These are phyloP conservation scores for Tor tambroides DNA, from an alignment of 2,113 vertebrate genomes.

Conservation along the genomic window DNA sequence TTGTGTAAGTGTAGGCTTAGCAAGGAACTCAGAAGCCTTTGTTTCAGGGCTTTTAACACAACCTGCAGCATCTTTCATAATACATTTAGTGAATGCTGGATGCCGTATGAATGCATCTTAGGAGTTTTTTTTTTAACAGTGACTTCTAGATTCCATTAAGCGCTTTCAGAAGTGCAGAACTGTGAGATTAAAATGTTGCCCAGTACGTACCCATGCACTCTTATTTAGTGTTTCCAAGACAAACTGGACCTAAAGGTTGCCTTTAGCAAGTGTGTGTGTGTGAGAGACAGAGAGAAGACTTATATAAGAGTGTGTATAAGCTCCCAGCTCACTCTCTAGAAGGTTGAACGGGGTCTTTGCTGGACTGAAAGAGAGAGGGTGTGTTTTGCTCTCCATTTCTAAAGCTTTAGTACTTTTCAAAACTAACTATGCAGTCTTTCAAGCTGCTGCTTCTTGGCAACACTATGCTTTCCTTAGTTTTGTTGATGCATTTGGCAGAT, in stretches of 20 bases:
- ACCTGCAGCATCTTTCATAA: conserved; percentile 28
- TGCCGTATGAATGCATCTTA: not conserved
- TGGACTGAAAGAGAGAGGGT: conserved; percentile 7
- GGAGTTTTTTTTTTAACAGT: not conserved
- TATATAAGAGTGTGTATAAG: conserved; percentile 18
- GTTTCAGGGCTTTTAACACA: conserved; percentile 35
- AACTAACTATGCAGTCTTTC: conserved; percentile 30
- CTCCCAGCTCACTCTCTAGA: conserved; percentile 4
- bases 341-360: conserved; percentile 24
- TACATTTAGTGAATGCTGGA: conserved; percentile 37
- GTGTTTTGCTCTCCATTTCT: conserved; percentile 20
- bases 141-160: conserved; percentile 21
- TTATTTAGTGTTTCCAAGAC: conserved; percentile 33
- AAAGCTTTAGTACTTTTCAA: conserved; percentile 37
- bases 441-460: not conserved
- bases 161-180: conserved; percentile 23
- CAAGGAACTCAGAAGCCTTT: conserved; percentile 34
- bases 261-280: conserved; percentile 32
- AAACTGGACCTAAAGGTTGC: conserved; percentile 14
- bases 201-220: not conserved
- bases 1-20: conserved; percentile 6
- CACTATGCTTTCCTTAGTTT: conserved; percentile 18
- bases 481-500: conserved; percentile 1
- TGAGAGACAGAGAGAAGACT: not conserved
- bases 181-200: not conserved